Evolutionary conservation across 2,113 vertebrate genomes (phyloP), one percentile per base, ranked within the genome.

Genomic region (Scomber scombrus): DNA sequence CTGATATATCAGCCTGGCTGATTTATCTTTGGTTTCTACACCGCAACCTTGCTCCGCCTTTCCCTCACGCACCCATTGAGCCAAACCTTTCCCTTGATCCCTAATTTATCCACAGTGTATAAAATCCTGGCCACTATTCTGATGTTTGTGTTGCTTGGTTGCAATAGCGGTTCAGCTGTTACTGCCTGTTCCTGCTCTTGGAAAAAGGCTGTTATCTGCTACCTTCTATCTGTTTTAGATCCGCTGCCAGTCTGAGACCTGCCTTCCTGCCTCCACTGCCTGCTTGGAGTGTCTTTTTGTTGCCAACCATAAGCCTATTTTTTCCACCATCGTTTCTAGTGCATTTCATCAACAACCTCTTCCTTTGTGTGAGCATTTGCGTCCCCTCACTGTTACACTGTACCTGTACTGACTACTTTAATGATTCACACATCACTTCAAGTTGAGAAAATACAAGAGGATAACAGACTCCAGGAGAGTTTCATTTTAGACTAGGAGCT

Each of bases 381-480:
- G 31, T 45, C 21, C 13, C 14, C 45, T 26, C 23, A 26, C 23
- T 45, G 29, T 31, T 45, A 21, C 64, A 45, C 29, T 9, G 1
- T 12, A 15, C 56, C 47, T 74, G 50, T 78, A 45, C 64, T n/a
- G n/a, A n/a, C 62, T 57, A 2, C 40, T 43, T 54, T 71, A 62
- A 52, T 45, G 47, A 73, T 51, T 50, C 47, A n/a, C 14, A 43
- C 16, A 65, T 63, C 2, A 58, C 49, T 31, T 40, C 9, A 12
- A 21, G 19, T 26, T 68, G 52, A 67, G 43, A 50, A 64, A 43
- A 68, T 31, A 16, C 0, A 0, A 66, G 11, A 18, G n/a, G 3
- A 56, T 21, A 19, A 74, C 29, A 43, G 16, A 69, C 49, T 67
- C 13, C 19, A 13, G 19, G 2, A 49, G 12, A 46, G 21, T 12